Evolutionary conservation across 1,140 invertebrate species (phyloP).

Genomic region (Drosophila hydei): DNA sequence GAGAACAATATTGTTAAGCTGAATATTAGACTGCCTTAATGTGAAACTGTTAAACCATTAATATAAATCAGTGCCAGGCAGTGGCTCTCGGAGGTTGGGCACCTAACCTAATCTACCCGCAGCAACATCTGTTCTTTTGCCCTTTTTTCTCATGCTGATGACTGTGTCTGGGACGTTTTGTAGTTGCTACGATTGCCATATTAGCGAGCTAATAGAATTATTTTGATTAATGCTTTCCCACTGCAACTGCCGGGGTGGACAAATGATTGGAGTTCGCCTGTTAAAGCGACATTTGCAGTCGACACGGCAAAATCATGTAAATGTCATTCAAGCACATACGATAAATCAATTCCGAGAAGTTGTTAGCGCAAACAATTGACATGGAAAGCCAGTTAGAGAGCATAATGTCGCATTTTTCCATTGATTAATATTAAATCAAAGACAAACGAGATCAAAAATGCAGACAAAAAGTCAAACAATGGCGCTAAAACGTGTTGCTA

Average conservation of each 20-base stretch:
- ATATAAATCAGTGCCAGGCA: slow-evolving; percentile 8
- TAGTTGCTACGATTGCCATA: slow-evolving; percentile 8
- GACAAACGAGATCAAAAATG: neutral
- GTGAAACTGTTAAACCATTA: neutral
- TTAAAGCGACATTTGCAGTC: slow-evolving; percentile 49
- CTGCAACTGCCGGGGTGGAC: slow-evolving; percentile 30
- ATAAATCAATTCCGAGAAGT: slow-evolving; percentile 35
- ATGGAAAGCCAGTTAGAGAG: neutral
- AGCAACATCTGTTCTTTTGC: neutral
- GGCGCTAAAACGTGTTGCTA: neutral
- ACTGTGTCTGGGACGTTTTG: slow-evolving; percentile 30
- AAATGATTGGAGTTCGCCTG: slow-evolving; percentile 60
- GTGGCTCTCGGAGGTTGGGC: neutral
- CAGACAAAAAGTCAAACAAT: neutral
- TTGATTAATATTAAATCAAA: slow-evolving; percentile 1
- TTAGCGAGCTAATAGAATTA: slow-evolving; percentile 54
- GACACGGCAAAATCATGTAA: slow-evolving; percentile 41
- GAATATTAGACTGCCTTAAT: neutral
- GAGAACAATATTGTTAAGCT: neutral
- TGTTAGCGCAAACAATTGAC: slow-evolving; percentile 23
- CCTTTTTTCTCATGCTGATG: neutral
- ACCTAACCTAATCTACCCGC: neutral
- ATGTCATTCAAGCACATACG: slow-evolving; percentile 23
- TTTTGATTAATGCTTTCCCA: slow-evolving; percentile 67
- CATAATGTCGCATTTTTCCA: neutral